phyloP scores from a whole-genome alignment of 2,888 invertebrate genomes.

The Oxystoma pomonae region DNA sequence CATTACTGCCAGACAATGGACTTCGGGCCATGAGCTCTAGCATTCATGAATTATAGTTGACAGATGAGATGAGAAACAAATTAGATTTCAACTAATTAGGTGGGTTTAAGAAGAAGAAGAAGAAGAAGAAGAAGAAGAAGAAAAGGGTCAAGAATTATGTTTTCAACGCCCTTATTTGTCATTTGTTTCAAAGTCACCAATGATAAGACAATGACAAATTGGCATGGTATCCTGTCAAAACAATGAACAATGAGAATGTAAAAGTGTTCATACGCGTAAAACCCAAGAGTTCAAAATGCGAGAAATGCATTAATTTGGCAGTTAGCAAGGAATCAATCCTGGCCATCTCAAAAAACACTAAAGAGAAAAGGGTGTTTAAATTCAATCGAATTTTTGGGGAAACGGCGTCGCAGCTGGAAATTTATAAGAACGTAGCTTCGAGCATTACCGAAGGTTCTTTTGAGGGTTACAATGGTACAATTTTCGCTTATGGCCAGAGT shows the following conservation, averaged over 20 bases:
- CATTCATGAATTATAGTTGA: too few species aligned
- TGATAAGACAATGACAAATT: too few species aligned
- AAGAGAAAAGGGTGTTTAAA: conserved; percentile 72
- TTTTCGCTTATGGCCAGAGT: conserved; percentile 81
- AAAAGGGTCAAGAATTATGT: too few species aligned
- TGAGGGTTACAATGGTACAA: conserved; percentile 90
- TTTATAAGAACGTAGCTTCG: conserved; percentile 89
- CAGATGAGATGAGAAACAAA: too few species aligned
- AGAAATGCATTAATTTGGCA: conserved; percentile 55
- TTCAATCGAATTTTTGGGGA: conserved; percentile 90
- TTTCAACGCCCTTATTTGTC: too few species aligned
- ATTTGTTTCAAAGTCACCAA: too few species aligned
- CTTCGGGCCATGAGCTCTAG: too few species aligned
- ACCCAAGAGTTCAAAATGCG: conserved; percentile 67
- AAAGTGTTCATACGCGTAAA: conserved; percentile 91
- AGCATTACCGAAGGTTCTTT: conserved; percentile 94
- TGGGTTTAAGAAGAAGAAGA: too few species aligned
- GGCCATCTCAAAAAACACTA: conserved; percentile 33
- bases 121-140: too few species aligned
- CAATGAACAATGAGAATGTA: conserved; percentile 94
- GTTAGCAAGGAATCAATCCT: conserved; percentile 5
- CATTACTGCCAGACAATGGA: too few species aligned
- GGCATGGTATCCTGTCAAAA: too few species aligned
- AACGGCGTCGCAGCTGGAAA: conserved; percentile 78
- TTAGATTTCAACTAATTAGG: too few species aligned